Base-by-base conservation (phyloP, 2,888 invertebrate genomes). In the Drosophila merina region DNA sequence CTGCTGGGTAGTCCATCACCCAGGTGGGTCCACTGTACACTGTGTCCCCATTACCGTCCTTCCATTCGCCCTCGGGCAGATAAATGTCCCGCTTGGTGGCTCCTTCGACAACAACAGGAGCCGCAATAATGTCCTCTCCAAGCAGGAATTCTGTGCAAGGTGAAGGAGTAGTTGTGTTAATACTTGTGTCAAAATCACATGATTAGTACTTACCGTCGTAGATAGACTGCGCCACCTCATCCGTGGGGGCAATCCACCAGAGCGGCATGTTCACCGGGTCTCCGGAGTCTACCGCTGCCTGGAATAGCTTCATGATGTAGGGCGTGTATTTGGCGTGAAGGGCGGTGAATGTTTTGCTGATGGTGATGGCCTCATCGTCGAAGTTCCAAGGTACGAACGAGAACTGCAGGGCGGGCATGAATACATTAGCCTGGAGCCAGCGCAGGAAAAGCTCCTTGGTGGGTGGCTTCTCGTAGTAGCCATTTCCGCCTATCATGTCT, bases 241-340 rank as follows among this genome's bases (percentile, higher is more conserved):
- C 95, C 0, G 88, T 90, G 0, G 97, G 96, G 77, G 94, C 95
- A 0, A 95, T 88, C 97, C 97, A 97, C 97, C 97, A 97, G 38
- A 97, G 93, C 0, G 97, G 97, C 2, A 95, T 93, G 91, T 96
- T 96, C 9, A 96, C 94, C 0, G 96, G 97, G 2, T 93, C 92
- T 0, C 96, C 96, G 1, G 93, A 92, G 1, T 82, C 75, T 0
- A 94, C 93, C 0, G 95, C 93, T 4, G 93, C 91, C 52, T 93
- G 86, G 93, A 95, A 95, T 0, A 94, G 94, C 3, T 92, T 90
- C 74, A 94, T 92, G 60, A 97, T 94, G 40, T 93, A 92, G 1
- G 94, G 93, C 0, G 94, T 92, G 77, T 94, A 94, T 8, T 92
- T 85, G 0, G 93, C 93, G 82, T 96, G 96, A 0, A 97, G 89